phyloP scores from a whole-genome alignment of 2,113 vertebrate species.

The Brachypodius melanocephalos region DNA sequence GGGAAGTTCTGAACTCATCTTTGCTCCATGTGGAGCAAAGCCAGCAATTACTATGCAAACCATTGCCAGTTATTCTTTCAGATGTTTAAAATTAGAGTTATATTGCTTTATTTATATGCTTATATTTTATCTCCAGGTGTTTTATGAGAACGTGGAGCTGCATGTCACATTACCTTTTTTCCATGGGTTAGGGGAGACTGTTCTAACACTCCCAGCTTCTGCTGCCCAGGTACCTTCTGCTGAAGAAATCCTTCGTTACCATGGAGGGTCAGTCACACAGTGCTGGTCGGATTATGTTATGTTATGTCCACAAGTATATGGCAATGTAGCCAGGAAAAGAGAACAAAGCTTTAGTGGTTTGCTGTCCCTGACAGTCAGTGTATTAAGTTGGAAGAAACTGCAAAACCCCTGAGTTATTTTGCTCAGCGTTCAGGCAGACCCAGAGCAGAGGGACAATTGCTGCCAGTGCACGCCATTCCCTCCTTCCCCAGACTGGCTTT shows the following conservation, averaged over 20 bases:
- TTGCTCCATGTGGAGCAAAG: not conserved
- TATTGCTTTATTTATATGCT: not conserved
- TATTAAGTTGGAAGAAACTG: not conserved
- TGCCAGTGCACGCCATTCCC: accelerated
- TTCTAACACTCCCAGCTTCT: not conserved
- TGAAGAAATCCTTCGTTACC: not conserved
- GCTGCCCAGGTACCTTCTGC: not conserved
- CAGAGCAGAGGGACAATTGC: not conserved
- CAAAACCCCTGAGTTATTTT: not conserved
- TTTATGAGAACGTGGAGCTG: not conserved
- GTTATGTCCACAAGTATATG: not conserved
- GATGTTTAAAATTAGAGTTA: not conserved
- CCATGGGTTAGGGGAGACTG: not conserved
- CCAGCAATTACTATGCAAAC: not conserved
- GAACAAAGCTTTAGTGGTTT: not conserved
- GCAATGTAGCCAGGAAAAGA: not conserved
- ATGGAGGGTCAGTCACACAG: not conserved
- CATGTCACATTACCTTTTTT: not conserved
- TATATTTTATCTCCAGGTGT: not conserved
- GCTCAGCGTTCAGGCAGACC: not conserved
- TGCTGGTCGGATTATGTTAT: not conserved
- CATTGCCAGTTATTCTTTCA: not conserved
- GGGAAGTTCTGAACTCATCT: not conserved
- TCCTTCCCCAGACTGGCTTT: not conserved
- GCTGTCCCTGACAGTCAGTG: not conserved